phyloP scores from a whole-genome alignment of 2,113 vertebrate species.

The Psittacara wagleri region DNA sequence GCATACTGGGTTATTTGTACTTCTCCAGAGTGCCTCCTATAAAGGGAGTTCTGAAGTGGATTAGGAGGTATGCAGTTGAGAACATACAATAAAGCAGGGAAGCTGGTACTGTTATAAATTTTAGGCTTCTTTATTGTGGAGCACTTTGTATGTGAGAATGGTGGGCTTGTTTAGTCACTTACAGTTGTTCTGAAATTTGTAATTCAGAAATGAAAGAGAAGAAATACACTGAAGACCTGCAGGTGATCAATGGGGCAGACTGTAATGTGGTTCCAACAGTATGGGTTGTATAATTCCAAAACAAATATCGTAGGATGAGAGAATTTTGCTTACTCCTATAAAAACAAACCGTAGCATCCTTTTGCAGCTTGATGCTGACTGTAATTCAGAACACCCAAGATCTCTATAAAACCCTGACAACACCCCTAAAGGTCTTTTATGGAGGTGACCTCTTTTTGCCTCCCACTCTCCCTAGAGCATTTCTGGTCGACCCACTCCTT shows the following conservation, averaged over 20 bases:
- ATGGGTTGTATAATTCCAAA: neutral
- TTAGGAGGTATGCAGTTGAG: neutral
- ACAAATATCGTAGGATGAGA: neutral
- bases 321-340: neutral
- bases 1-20: neutral
- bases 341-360: neutral
- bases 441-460: conserved; percentile 11
- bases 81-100: neutral
- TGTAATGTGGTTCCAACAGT: neutral
- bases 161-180: neutral
- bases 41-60: neutral
- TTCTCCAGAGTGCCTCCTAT: neutral
- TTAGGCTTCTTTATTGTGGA: neutral
- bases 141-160: neutral
- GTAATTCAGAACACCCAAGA: conserved; percentile 5
- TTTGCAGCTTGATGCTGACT: neutral
- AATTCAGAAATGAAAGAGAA: neutral
- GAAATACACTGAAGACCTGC: neutral
- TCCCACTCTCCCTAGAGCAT: neutral
- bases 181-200: neutral
- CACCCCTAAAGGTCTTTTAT: neutral
- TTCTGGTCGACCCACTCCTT: neutral
- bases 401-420: neutral
- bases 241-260: neutral
- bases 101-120: neutral